Base-by-base conservation (phyloP, 2,888 invertebrate species). In the Cantharis lateralis region DNA sequence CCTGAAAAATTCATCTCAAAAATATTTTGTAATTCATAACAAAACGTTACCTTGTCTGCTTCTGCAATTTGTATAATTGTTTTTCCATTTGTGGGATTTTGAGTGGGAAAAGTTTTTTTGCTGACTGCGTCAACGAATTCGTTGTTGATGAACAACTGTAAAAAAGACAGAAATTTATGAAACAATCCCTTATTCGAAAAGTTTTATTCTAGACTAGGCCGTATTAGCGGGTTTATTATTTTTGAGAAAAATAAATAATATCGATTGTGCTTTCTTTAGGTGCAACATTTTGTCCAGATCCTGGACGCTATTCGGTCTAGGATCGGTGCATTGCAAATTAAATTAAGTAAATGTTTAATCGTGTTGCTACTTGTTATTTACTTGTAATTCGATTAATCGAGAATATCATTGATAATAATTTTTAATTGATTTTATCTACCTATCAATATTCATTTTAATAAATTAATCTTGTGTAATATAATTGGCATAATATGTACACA, bases 31-130 rank as follows among this genome's bases (percentile, higher is more conserved):
- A 74, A 28, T 63, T 32, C 10, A 15, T 68, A 18, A 20, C 13
- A 4, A 66, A 66, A 7, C 7, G 2, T 13, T 89, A 95, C 95
- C 91, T 95, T 95, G 87, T 95, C 95, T 75, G 93, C 98, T 89
- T 96, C 97, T 72, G 95, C 91, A 68, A 98, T 92, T 84, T 95
- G 90, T 11, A 89, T 88, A 82, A 98, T 95, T 82, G 93, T 92
- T 83, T 92, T 89, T 79, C 93, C 96, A 83, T 93, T 95, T 18
- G 93, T 90, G 70, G 98, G 98, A 88, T 98, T 97, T 82, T 95
- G 87, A 4, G 95, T 95, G 18, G 93, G 89, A 88, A 98, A 99
- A 2, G 93, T 96, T 87, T 96, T 96, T 72, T 95, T 95, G 85
- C 94, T 95, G 20, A 91, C 92, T 0, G 98, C 91, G 85, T 97